A percentile compares a stretch with the other conserved stretches of the same genome.
Conservation (phyloP, 2,797 vertebrate species). For the Sebastes glaucus region DNA sequence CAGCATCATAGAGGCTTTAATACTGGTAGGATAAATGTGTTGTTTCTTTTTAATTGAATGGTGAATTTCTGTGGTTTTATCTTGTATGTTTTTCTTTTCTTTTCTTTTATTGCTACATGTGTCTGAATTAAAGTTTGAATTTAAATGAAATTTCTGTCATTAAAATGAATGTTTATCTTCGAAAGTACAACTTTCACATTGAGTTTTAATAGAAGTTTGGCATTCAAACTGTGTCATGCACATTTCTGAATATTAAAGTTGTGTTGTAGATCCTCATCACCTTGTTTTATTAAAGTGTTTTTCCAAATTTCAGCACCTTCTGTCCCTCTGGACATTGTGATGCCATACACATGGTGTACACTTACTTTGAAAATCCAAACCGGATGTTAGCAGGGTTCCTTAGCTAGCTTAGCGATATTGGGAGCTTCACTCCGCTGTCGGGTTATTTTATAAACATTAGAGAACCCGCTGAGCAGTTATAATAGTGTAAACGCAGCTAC, state of each 20-base stretch:
- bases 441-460: not conserved
- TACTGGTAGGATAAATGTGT: no score
- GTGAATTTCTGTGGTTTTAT: no score
- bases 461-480: no score
- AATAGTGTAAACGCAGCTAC: not conserved
- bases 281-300: no score
- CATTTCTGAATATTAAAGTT: not conserved
- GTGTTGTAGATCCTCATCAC: not conserved
- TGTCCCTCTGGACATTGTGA: no score
- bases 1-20: no score
- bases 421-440: conserved; percentile 11
- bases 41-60: no score
- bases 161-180: not conserved
- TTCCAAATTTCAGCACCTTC: no score
- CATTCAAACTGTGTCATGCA: not conserved
- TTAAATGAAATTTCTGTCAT: not conserved
- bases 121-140: no score
- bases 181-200: not conserved
- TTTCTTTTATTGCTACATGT: no score
- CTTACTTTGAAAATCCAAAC: conserved; percentile 45
- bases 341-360: accelerated
- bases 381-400: conserved; percentile 14
- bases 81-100: no score
- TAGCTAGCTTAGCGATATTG: conserved; percentile 24
- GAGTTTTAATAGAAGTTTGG: not conserved